phyloP scores from a whole-genome alignment of 1,140 invertebrate genomes.

The Notospermus geniculatus region DNA sequence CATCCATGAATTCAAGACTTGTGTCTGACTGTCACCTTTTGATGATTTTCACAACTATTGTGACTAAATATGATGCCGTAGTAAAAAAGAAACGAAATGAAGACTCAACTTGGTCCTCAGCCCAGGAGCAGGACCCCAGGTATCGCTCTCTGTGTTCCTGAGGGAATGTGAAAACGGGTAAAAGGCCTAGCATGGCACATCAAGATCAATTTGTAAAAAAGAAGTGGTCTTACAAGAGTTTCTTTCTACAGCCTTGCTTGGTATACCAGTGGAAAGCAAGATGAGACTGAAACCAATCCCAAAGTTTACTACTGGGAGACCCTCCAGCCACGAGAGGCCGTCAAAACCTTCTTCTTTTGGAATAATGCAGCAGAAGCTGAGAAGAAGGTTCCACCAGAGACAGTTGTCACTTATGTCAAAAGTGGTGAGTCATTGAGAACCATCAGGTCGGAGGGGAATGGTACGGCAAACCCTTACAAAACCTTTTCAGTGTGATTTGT shows the following conservation, averaged over 20 bases:
- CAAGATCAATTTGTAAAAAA: neutral
- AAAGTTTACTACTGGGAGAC: neutral
- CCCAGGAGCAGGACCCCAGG: neutral
- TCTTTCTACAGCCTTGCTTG: conserved; percentile 20
- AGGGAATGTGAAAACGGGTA: neutral
- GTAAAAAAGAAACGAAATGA: neutral
- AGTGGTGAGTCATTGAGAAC: too few relatives aligned
- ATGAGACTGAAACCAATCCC: neutral
- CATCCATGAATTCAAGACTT: too few relatives aligned
- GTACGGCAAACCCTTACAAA: too few relatives aligned
- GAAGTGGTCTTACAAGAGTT: neutral
- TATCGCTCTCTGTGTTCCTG: neutral
- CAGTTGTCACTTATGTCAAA: too few relatives aligned
- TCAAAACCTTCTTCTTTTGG: too few relatives aligned
- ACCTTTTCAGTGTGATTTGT: too few relatives aligned
- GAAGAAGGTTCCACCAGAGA: too few relatives aligned
- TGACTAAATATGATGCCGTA: neutral
- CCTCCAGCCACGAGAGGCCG: too few relatives aligned
- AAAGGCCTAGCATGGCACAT: neutral
- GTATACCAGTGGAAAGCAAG: conserved; percentile 23
- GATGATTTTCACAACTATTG: too few relatives aligned
- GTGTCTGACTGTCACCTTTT: too few relatives aligned
- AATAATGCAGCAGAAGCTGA: too few relatives aligned
- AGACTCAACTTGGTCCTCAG: neutral
- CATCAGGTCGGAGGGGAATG: too few relatives aligned